Evolutionary conservation across 2,888 invertebrate species (phyloP), one percentile per base, ranked within the genome.

Genomic region (Fragum whitleyi): DNA sequence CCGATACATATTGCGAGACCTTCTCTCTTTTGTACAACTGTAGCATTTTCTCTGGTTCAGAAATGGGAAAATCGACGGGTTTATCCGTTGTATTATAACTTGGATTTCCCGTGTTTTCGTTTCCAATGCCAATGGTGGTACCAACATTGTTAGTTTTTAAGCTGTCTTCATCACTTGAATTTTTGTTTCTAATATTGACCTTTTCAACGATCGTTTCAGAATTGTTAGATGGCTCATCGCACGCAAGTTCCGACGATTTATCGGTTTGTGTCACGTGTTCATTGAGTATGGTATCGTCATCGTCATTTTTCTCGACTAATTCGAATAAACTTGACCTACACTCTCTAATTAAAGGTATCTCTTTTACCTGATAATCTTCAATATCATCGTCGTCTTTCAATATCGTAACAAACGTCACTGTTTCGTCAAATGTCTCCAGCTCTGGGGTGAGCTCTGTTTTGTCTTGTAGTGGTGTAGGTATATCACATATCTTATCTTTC

Each of bases 21-120:
- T 28, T 39, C 42, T 75, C 74, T 57, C 71, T 65, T 26, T 74
- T 69, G 36, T 79, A 79, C 6, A 79, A 36, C 7, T 79, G 47
- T 5, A 74, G 53, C 65, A 71, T 65, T 59, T 79, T 79, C 29
- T 79, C 79, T 19, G 79, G 62, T 39, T 79, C 79, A 19, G 79
- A 71, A 16, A 79, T 74, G 14, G 75, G 75, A 36, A n/a, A 65
- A 39, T 61, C 61, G 3, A 7, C 9, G 9, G 32, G 9, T 36
- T 36, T 36, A n/a, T n/a, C n/a, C n/a, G n/a, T n/a, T n/a, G n/a
- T n/a, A n/a, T n/a, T n/a, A n/a, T n/a, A n/a, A n/a, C n/a, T n/a
- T n/a, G n/a, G n/a, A n/a, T n/a, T n/a, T n/a, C n/a, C n/a, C n/a
- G n/a, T n/a, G n/a, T n/a, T n/a, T n/a, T n/a, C n/a, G n/a, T n/a